A percentile compares a stretch with the other conserved stretches of the same genome.
These are phyloP conservation scores for Eulemur rubriventer DNA, from an alignment of 2,797 vertebrate species.

Conservation along the genomic window DNA sequence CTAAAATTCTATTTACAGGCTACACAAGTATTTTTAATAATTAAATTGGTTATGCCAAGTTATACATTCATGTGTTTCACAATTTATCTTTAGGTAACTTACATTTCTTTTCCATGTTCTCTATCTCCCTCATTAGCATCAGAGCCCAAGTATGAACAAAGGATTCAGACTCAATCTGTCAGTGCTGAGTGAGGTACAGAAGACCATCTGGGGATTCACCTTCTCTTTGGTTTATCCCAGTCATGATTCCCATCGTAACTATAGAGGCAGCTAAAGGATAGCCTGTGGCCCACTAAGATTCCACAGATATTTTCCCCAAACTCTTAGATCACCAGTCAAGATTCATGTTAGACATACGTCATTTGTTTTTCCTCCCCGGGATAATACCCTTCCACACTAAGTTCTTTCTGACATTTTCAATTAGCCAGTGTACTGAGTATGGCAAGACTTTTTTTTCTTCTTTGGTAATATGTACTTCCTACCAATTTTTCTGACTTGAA, in stretches of 20 bases:
- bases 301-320: background rate
- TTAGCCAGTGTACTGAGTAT: background rate
- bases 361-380: background rate
- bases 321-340: background rate
- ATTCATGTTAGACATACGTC: background rate
- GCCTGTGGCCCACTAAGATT: background rate
- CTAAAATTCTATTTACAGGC: constrained; percentile 13
- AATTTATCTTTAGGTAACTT: background rate
- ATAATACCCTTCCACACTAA: background rate
- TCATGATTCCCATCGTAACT: background rate
- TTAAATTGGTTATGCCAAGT: constrained; percentile 14
- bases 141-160: background rate
- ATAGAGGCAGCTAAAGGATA: background rate
- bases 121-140: background rate
- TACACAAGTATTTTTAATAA: constrained; percentile 25
- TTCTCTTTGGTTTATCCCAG: background rate
- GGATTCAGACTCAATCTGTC: background rate
- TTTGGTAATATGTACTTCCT: background rate
- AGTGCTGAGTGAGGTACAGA: background rate
- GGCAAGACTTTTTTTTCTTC: background rate
- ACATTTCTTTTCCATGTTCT: constrained; percentile 10
- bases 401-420: background rate
- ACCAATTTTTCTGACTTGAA: constrained; percentile 29
- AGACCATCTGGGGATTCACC: background rate
- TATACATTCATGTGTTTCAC: background rate